Conservation (phyloP, 2,888 invertebrate species). For the Litoditis marina region DNA sequence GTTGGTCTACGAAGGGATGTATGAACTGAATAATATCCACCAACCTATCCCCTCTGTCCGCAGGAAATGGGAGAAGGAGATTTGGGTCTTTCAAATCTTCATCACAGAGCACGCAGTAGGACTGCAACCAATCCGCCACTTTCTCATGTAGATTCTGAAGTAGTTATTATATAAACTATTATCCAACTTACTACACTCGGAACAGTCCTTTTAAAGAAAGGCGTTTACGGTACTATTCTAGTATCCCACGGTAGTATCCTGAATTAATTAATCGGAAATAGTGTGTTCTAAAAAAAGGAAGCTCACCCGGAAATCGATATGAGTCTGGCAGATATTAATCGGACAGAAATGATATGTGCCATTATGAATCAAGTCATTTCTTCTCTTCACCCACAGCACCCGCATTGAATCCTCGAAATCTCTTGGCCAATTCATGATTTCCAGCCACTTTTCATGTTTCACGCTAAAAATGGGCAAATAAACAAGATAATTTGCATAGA, state of each 20-base stretch:
- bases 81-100: constrained; percentile 27
- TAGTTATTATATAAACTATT: too few relatives aligned
- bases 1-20: too few relatives aligned
- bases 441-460: constrained; percentile 38
- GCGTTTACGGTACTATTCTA: too few relatives aligned
- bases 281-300: neutral
- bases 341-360: constrained; percentile 32
- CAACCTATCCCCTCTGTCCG: constrained; percentile 9
- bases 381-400: constrained; percentile 31
- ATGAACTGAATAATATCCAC: too few relatives aligned
- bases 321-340: constrained; percentile 34
- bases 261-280: neutral
- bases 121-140: constrained; percentile 31
- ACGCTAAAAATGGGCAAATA: constrained; percentile 14
- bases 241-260: too few relatives aligned
- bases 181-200: too few relatives aligned
- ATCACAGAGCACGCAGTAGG: constrained; percentile 36
- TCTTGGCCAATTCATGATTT: constrained; percentile 36
- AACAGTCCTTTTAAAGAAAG: too few relatives aligned
- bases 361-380: constrained; percentile 14
- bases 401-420: constrained; percentile 36
- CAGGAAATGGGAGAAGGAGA: constrained; percentile 27
- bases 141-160: constrained; percentile 25
- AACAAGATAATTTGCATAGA: neutral
- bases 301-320: constrained; percentile 27